phyloP scores from a whole-genome alignment of 2,797 vertebrate species.

The Parotocinclus haroldoi region DNA sequence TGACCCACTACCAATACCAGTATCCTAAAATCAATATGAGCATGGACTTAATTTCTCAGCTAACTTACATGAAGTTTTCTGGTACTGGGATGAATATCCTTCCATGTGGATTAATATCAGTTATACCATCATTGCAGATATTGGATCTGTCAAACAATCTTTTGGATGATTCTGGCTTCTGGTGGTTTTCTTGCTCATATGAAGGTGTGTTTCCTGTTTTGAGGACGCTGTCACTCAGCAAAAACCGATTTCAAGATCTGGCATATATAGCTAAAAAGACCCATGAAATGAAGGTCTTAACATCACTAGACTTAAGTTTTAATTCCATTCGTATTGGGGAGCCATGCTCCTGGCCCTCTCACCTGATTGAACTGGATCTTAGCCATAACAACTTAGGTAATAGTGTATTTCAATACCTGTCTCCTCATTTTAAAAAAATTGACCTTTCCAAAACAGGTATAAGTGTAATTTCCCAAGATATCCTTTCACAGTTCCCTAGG shows the following conservation, averaged over 20 bases:
- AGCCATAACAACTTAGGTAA: constrained; percentile 72
- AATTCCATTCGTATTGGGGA: constrained; percentile 62
- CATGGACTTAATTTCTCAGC: constrained; percentile 37
- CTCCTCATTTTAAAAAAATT: constrained; percentile 63
- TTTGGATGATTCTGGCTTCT: constrained; percentile 57
- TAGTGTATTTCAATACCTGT: constrained; percentile 72
- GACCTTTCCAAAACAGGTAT: constrained; percentile 75
- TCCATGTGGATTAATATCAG: constrained; percentile 57
- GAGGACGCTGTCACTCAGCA: constrained; percentile 52
- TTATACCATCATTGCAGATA: constrained; percentile 52
- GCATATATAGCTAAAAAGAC: constrained; percentile 52
- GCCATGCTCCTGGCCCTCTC: constrained; percentile 66
- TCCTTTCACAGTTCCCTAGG: constrained; percentile 53
- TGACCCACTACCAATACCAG: constrained; percentile 59
- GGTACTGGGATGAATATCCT: constrained; percentile 63
- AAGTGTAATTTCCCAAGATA: constrained; percentile 54
- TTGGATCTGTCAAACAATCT: constrained; percentile 65
- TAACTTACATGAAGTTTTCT: constrained; percentile 60
- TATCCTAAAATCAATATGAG: constrained; percentile 59
- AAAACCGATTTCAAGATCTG: constrained; percentile 57
- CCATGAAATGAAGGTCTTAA: constrained; percentile 65
- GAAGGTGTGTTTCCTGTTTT: constrained; percentile 54
- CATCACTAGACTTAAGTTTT: constrained; percentile 74
- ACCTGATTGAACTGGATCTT: constrained; percentile 67
- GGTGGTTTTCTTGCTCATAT: constrained; percentile 55